These are phyloP conservation scores for Troilus luridus DNA, from an alignment of 2,888 invertebrate genomes.

Conservation along the genomic window DNA sequence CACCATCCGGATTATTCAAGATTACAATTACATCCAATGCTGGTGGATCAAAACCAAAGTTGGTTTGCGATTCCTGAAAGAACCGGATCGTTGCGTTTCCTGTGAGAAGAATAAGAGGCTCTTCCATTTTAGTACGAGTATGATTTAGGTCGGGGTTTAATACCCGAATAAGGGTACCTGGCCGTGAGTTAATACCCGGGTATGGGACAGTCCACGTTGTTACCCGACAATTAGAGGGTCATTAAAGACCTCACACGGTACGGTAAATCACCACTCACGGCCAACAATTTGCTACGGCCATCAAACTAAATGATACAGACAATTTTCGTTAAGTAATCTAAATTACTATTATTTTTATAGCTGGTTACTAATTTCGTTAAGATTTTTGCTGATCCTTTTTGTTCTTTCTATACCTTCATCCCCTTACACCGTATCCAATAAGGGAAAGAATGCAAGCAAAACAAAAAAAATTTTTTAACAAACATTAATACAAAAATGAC, in stretches of 20 bases:
- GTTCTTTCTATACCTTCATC: neutral
- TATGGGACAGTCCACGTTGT: neutral
- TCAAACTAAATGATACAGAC: constrained; percentile 22
- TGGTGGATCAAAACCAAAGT: neutral
- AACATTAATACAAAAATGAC: neutral
- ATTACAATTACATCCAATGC: neutral
- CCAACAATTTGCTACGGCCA: neutral
- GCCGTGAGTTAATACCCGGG: neutral
- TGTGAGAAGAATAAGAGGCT: neutral
- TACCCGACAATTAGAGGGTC: constrained; percentile 47
- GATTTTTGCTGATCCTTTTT: neutral
- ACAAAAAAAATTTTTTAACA: neutral
- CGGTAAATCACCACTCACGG: constrained; percentile 51
- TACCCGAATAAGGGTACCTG: constrained; percentile 5
- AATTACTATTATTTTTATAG: neutral
- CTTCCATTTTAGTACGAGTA: neutral
- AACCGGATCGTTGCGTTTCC: neutral
- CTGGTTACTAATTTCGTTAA: neutral
- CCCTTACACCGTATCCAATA: neutral
- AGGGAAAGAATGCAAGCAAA: neutral
- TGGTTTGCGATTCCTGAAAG: neutral
- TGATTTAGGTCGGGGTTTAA: neutral
- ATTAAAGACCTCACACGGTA: constrained; percentile 46
- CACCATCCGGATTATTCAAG: neutral
- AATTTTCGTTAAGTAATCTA: neutral